Conservation (phyloP, 1,140 invertebrate genomes). For the Polyergus mexicanus region DNA sequence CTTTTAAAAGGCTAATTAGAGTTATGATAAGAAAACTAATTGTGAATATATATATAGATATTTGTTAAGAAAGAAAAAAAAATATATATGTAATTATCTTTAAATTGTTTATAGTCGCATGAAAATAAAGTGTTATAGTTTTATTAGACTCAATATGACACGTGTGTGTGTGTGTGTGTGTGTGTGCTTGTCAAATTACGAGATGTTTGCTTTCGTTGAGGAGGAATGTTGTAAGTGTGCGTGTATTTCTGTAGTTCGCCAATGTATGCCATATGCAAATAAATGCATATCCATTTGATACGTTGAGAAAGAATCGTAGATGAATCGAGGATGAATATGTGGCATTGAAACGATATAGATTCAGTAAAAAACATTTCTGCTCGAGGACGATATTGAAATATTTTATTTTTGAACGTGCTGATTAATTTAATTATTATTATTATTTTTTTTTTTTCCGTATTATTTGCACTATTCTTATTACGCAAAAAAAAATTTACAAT, state of each 20-base stretch:
- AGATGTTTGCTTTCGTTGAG: neutral
- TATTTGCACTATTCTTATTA: neutral
- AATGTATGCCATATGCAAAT: conserved; percentile 6
- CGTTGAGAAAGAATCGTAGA: conserved; percentile 7
- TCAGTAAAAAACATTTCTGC: conserved; percentile 62
- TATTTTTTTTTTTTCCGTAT: no score
- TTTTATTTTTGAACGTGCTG: conserved; percentile 22
- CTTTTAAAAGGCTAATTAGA: neutral
- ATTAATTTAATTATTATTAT: conserved; percentile 46
- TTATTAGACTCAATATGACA: neutral
- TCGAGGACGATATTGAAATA: conserved; percentile 54
- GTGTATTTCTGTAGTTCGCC: neutral
- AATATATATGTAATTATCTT: neutral
- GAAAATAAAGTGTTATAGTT: neutral
- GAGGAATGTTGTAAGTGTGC: neutral
- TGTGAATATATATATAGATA: neutral
- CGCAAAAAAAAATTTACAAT: neutral
- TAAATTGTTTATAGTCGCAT: neutral
- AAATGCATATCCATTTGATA: neutral
- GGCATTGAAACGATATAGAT: conserved; percentile 66
- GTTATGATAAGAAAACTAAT: neutral
- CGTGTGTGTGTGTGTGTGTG: no score
- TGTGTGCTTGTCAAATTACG: neutral
- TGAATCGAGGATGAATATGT: neutral
- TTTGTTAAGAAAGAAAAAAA: neutral